Percentiles rank a stretch among this genome's conserved stretches.
phyloP scores from a whole-genome alignment of 2,888 invertebrate genomes.

The Frankliniella intonsa region DNA sequence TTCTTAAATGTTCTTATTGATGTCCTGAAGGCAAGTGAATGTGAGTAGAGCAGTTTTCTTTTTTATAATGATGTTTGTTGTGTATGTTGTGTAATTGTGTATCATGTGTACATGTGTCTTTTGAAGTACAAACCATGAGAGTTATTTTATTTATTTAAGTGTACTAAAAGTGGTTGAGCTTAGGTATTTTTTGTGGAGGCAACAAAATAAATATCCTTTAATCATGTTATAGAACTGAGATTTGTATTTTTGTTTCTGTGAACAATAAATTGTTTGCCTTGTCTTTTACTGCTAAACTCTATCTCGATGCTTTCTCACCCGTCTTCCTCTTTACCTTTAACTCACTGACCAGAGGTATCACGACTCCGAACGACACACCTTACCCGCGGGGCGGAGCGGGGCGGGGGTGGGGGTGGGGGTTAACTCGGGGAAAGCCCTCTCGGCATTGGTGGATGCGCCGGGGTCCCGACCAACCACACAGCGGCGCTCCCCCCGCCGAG shows the following conservation, averaged over 20 bases:
- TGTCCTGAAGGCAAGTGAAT: conserved; percentile 10
- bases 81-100: background rate
- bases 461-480: background rate
- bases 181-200: conserved; percentile 24
- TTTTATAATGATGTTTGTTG: conserved; percentile 8
- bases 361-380: too few relatives aligned
- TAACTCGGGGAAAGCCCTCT: background rate
- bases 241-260: conserved; percentile 20
- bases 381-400: background rate
- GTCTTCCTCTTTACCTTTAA: background rate
- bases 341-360: too few relatives aligned
- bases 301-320: background rate
- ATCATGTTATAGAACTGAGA: conserved; percentile 19
- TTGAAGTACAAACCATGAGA: conserved; percentile 21
- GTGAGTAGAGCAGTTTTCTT: conserved; percentile 11
- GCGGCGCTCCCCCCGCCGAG: background rate
- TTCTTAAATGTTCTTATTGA: conserved; percentile 5
- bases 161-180: conserved; percentile 21
- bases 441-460: background rate
- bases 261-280: conserved; percentile 22
- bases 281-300: background rate
- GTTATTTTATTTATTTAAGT: conserved; percentile 15
- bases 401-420: background rate
- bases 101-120: conserved; percentile 5
- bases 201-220: conserved; percentile 9